Evolutionary conservation across 2,797 vertebrate genomes (phyloP).

Genomic region (Neosalanx taihuensis): DNA sequence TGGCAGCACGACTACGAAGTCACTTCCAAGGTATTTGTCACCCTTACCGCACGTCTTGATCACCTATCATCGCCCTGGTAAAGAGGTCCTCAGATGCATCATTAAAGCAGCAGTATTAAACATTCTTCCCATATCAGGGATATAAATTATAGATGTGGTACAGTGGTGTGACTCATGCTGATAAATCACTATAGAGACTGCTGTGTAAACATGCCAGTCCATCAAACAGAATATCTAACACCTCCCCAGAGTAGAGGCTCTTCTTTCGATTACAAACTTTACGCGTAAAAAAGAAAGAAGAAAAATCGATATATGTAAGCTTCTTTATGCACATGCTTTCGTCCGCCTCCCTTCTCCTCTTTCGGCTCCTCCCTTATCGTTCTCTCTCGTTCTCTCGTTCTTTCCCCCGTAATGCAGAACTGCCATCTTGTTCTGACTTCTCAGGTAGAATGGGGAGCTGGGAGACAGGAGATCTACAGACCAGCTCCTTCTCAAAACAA

Average conservation of each 20-base stretch:
- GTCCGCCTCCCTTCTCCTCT: background rate
- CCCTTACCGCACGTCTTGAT: no score
- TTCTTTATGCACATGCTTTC: background rate
- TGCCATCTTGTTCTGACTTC: no score
- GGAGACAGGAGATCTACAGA: no score
- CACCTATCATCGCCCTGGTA: no score
- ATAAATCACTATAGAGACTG: constrained; percentile 24
- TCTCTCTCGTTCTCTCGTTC: background rate
- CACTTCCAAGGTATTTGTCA: background rate
- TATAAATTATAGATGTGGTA: constrained; percentile 29
- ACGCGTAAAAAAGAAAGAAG: no score
- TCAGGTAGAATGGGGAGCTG: no score
- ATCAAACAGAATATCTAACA: constrained; percentile 34
- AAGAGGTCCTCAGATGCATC: background rate
- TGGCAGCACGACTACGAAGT: background rate
- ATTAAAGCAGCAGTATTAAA: constrained; percentile 5
- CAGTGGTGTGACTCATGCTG: constrained; percentile 2
- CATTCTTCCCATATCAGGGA: background rate
- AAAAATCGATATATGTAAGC: background rate
- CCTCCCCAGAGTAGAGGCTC: constrained; percentile 24
- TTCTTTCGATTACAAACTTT: constrained; percentile 19
- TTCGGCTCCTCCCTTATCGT: background rate
- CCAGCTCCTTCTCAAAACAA: no score
- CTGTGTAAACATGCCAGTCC: constrained; percentile 23
- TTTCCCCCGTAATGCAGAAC: no score